Conservation (phyloP, 2,797 vertebrate genomes). For the Myotis planiceps region DNA sequence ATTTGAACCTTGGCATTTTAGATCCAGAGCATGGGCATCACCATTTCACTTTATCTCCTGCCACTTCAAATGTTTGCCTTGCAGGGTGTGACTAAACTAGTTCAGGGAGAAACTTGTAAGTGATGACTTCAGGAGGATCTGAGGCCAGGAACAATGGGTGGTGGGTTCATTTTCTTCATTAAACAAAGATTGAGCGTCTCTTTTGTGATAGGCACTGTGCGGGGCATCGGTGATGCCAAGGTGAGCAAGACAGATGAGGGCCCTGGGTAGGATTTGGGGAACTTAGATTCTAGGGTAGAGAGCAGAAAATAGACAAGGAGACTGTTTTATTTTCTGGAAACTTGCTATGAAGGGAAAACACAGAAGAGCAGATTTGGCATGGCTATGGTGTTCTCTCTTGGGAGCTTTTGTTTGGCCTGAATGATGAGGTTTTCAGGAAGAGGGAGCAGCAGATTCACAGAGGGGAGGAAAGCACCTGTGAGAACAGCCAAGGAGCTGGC, state of each 20-base stretch:
- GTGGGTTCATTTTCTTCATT: background rate
- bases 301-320: background rate
- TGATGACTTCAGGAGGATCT: background rate
- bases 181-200: background rate
- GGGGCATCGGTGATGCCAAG: background rate
- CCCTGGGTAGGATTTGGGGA: background rate
- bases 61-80: background rate
- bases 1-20: constrained; percentile 4
- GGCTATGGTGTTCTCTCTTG: background rate
- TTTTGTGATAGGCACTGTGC: background rate
- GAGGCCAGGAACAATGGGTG: background rate
- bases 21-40: background rate
- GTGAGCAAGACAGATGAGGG: background rate
- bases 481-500: background rate
- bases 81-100: background rate
- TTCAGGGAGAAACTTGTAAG: background rate
- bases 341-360: background rate
- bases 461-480: background rate
- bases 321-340: constrained; percentile 44
- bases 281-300: background rate
- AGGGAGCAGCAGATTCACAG: background rate
- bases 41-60: background rate
- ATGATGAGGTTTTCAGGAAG: constrained; percentile 31
- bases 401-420: background rate
- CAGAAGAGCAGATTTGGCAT: constrained; percentile 4